A percentile compares a stretch with the other conserved stretches of the same genome.
Conservation (phyloP, 2,797 vertebrate genomes). For the Clamator glandarius region DNA sequence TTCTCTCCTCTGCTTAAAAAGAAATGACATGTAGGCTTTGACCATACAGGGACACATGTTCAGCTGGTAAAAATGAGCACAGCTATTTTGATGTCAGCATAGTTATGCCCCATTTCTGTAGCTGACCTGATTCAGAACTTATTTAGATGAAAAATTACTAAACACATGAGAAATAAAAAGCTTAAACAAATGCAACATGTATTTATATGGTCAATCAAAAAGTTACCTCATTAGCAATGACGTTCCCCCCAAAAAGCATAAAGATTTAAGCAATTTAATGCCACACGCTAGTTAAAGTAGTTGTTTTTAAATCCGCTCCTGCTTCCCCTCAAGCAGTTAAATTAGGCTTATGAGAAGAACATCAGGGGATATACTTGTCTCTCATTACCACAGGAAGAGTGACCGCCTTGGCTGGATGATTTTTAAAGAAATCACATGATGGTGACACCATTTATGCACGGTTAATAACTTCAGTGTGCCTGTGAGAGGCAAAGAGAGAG, state of each 20-base stretch:
- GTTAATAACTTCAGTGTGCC: neutral
- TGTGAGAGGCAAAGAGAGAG: neutral
- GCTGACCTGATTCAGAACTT: neutral
- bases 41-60: neutral
- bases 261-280: neutral
- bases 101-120: neutral
- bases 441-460: neutral
- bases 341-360: neutral
- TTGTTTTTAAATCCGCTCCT: neutral
- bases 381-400: neutral
- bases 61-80: neutral
- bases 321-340: neutral
- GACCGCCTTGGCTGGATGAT: neutral
- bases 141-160: neutral
- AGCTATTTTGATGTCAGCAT: neutral
- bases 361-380: neutral
- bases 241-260: neutral
- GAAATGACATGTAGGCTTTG: neutral
- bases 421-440: conserved; percentile 26
- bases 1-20: neutral
- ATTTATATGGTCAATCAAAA: neutral
- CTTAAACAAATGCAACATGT: neutral
- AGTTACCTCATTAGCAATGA: neutral
- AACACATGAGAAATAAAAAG: neutral
- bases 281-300: neutral